A percentile compares a stretch with the other conserved stretches of the same genome.
phyloP scores from a whole-genome alignment of 2,888 invertebrate genomes.

The Brachylomia viminalis region DNA sequence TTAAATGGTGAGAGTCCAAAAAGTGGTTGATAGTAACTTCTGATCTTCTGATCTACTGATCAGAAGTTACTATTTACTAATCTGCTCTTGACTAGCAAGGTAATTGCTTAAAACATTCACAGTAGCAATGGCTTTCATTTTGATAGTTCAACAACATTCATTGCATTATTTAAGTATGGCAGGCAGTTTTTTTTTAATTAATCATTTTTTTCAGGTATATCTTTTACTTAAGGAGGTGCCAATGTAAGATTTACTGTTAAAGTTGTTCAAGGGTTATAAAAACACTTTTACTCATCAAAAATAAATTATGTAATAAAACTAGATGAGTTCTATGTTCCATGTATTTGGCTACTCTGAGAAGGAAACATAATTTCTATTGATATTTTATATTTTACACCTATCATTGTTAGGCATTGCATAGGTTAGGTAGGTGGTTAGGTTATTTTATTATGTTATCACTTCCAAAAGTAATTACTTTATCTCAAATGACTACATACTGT shows the following conservation, averaged over 20 bases:
- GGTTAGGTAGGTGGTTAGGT: not conserved
- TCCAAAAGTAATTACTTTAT: conserved; percentile 24
- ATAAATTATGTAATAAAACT: not conserved
- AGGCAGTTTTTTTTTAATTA: too few species aligned
- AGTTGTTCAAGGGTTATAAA: too few species aligned
- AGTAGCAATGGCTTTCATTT: too few species aligned
- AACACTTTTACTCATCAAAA: not conserved
- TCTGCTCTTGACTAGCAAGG: not conserved
- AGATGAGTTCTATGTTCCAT: not conserved
- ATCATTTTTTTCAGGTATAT: too few species aligned
- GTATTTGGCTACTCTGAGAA: not conserved
- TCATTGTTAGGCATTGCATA: not conserved
- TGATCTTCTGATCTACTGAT: too few species aligned
- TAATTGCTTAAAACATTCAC: too few species aligned
- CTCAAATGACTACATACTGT: not conserved
- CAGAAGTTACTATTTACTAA: too few species aligned
- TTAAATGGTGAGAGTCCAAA: conserved; percentile 94
- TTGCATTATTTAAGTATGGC: too few species aligned
- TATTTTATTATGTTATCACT: conserved; percentile 10
- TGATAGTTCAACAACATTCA: too few species aligned
- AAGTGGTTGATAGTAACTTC: not conserved
- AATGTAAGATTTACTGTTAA: too few species aligned
- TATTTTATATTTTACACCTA: not conserved
- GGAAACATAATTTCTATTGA: too few species aligned
- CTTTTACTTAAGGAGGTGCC: too few species aligned